Evolutionary conservation across 1,140 invertebrate species (phyloP).

Genomic region (Ceratoteleas bidentatus): DNA sequence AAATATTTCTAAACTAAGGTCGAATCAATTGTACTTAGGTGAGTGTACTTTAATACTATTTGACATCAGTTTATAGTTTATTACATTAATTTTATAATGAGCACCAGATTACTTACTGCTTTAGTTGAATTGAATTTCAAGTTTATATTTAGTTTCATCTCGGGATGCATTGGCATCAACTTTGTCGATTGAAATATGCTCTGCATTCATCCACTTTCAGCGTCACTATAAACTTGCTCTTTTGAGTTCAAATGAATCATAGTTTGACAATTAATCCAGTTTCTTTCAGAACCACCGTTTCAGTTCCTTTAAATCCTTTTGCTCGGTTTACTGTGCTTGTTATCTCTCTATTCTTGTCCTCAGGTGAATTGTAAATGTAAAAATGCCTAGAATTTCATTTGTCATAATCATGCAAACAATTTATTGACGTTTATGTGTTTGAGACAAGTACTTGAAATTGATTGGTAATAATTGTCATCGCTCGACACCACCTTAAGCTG

Average conservation of each 20-base stretch:
- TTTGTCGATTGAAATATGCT: too few species aligned
- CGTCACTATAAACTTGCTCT: constrained; percentile 23
- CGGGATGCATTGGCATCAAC: too few species aligned
- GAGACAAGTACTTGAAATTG: constrained; percentile 53
- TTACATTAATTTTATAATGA: too few species aligned
- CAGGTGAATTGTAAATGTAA: background rate
- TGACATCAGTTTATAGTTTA: too few species aligned
- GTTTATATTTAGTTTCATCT: too few species aligned
- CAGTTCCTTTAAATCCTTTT: background rate
- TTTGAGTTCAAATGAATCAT: constrained; percentile 7
- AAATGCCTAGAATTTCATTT: background rate
- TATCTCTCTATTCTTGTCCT: background rate
- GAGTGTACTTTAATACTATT: too few species aligned
- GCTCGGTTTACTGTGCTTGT: background rate
- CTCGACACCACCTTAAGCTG: constrained; percentile 17
- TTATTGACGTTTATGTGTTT: constrained; percentile 32
- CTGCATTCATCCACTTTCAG: constrained; percentile 26
- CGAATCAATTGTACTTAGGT: too few species aligned
- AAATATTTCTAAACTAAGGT: too few species aligned
- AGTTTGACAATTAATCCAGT: constrained; percentile 12
- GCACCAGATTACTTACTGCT: too few species aligned
- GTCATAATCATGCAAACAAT: constrained; percentile 23
- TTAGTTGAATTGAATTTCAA: too few species aligned
- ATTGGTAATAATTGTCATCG: constrained; percentile 29
- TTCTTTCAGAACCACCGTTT: constrained; percentile 35